phyloP scores from a whole-genome alignment of 2,888 invertebrate genomes.

The Leucophora obtusa region DNA sequence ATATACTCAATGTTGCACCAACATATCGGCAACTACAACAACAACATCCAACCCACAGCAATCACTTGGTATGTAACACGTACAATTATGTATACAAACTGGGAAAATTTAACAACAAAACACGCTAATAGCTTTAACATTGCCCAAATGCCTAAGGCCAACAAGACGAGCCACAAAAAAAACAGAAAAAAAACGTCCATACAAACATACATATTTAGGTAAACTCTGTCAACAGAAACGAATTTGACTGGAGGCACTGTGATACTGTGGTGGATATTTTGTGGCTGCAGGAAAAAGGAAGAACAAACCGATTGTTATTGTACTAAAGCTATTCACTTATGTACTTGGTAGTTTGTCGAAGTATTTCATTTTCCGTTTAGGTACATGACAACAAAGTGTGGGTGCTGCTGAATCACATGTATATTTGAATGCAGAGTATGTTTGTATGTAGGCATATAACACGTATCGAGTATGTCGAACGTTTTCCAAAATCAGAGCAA shows the following conservation, averaged over 20 bases:
- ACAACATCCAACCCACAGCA: constrained; percentile 45
- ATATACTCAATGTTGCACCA: constrained; percentile 31
- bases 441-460: not conserved
- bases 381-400: constrained; percentile 50
- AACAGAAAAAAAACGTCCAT: constrained; percentile 16
- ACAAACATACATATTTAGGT: constrained; percentile 36
- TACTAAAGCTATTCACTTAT: constrained; percentile 4
- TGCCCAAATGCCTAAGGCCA: constrained; percentile 62
- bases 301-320: constrained; percentile 29
- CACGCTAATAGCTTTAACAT: constrained; percentile 64
- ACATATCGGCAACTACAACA: constrained; percentile 6
- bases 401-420: constrained; percentile 50
- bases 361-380: not conserved
- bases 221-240: constrained; percentile 57
- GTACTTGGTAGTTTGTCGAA: constrained; percentile 4
- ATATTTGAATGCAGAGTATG: not conserved
- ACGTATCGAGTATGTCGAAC: not conserved
- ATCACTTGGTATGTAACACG: constrained; percentile 41
- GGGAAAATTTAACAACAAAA: constrained; percentile 60
- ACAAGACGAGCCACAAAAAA: constrained; percentile 18
- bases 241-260: constrained; percentile 50
- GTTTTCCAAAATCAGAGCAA: constrained; percentile 54
- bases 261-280: constrained; percentile 13
- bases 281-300: constrained; percentile 48
- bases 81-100: constrained; percentile 55